Base-by-base conservation (phyloP, 2,797 vertebrate species). In the Taeniopygia guttata region DNA sequence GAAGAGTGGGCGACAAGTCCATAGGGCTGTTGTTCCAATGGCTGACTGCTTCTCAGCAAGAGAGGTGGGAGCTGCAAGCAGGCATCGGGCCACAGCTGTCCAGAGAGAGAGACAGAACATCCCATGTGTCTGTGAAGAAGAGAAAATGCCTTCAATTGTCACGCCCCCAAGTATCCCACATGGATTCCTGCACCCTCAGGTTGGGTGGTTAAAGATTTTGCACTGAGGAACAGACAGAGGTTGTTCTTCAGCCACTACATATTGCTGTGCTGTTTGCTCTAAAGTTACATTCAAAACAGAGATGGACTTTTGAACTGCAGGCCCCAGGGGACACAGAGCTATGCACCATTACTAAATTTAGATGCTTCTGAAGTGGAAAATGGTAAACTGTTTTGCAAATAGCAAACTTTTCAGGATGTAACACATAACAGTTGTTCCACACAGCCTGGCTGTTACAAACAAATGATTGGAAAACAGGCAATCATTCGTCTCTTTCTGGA, bases 341-440 rank as follows among this genome's bases (percentile, higher is more conserved):
- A 94, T 94, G 95, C 68, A 91, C 81, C 58, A 89, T 85, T 60
- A 83, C 95, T 96, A 95, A 95, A 95, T 96, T 93, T 96, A 96
- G 96, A 95, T 0, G 1, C 58, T 85, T 95, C 94, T 91, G 51
- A 92, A 96, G 81, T 87, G 84, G 92, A 92, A 96, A 96, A 95
- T 79, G 68, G 74, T 79, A 89, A 93, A 84, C 94, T 79, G 73
- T 79, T 96, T 96, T 95, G 82, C 67, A 90, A 96, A 93, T 52
- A 73, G 51, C 40, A 67, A 91, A 89, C 73, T 85, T 88, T 89
- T 90, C 79, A 94, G 94, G 82, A 96, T 91, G 80, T 30, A 4
- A 70, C 46, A 56, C 34, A 20, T 62, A 29, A 34, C 43, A 73
- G 30, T 48, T 75, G 2, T 38, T 93, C 73, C 58, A 45, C 8